A percentile compares a stretch with the other conserved stretches of the same genome.
Evolutionary conservation across 37 sponge, comb jelly and placozoan genomes (phyloP).

Genomic region (Oscarella lobularis): DNA sequence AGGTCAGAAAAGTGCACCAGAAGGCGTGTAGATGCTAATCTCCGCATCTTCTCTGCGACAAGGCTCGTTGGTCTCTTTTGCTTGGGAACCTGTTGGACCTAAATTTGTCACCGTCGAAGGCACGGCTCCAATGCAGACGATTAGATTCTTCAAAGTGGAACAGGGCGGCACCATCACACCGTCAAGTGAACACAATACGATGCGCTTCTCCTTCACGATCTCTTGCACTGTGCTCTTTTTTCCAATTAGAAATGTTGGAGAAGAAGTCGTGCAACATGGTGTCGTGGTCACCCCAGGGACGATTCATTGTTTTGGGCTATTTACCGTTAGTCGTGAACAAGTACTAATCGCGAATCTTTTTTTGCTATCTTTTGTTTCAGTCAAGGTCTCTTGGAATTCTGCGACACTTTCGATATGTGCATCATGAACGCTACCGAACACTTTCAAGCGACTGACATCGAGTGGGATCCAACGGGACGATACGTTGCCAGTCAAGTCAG

Average conservation of each 20-base stretch:
- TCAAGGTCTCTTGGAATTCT: conserved; percentile 86
- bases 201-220: neutral
- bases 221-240: neutral
- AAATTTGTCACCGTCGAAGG: conserved; percentile 81
- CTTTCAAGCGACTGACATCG: conserved; percentile 58
- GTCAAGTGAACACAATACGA: conserved; percentile 25
- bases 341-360: too few species aligned
- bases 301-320: conserved; percentile 83
- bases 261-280: conserved; percentile 32
- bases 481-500: conserved; percentile 75
- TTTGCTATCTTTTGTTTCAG: too few species aligned
- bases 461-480: conserved; percentile 98
- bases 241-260: neutral
- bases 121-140: conserved; percentile 33
- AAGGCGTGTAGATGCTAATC: too few species aligned
- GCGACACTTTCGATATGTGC: conserved; percentile 23
- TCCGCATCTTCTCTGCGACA: too few species aligned
- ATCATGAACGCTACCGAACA: conserved; percentile 69
- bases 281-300: conserved; percentile 85
- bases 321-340: too few species aligned
- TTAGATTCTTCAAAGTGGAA: conserved; percentile 56
- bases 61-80: conserved; percentile 53
- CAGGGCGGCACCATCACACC: conserved; percentile 26
- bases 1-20: too few species aligned
- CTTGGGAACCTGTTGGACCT: conserved; percentile 78